Percentiles rank a stretch among this genome's conserved stretches.
Conservation (phyloP, 2,888 invertebrate genomes). For the Acleris emargana region DNA sequence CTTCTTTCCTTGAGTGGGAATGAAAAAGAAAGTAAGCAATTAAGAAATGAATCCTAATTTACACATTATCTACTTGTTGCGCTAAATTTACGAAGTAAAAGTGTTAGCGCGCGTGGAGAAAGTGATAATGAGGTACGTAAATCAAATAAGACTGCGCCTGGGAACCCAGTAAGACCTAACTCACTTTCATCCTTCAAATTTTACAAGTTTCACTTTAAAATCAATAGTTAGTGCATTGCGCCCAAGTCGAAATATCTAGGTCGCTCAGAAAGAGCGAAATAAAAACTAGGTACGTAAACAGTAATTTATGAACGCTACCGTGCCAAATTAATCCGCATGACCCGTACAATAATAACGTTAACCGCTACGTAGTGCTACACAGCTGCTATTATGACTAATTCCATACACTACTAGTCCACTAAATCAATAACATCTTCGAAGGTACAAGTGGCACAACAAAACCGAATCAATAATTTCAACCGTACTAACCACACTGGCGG, state of each 20-base stretch:
- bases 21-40: background rate
- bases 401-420: slow-evolving; percentile 50
- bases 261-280: slow-evolving; percentile 10
- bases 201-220: slow-evolving; percentile 20
- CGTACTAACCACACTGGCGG: slow-evolving; percentile 79
- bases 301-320: slow-evolving; percentile 5
- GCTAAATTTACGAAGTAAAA: slow-evolving; percentile 24
- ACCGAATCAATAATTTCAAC: slow-evolving; percentile 77
- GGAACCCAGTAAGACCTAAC: background rate
- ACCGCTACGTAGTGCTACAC: slow-evolving; percentile 3
- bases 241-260: slow-evolving; percentile 29
- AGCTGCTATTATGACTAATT: slow-evolving; percentile 43
- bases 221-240: slow-evolving; percentile 37
- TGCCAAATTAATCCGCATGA: background rate
- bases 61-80: slow-evolving; percentile 12
- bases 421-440: slow-evolving; percentile 72
- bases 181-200: background rate
- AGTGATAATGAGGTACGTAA: slow-evolving; percentile 9
- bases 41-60: background rate
- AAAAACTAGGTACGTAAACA: slow-evolving; percentile 13
- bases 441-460: slow-evolving; percentile 54
- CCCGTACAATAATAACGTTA: background rate
- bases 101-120: slow-evolving; percentile 22
- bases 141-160: background rate
- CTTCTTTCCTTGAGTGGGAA: background rate